These are phyloP conservation scores for Delichon dasypus DNA, from an alignment of 2,797 vertebrate genomes.

Conservation along the genomic window DNA sequence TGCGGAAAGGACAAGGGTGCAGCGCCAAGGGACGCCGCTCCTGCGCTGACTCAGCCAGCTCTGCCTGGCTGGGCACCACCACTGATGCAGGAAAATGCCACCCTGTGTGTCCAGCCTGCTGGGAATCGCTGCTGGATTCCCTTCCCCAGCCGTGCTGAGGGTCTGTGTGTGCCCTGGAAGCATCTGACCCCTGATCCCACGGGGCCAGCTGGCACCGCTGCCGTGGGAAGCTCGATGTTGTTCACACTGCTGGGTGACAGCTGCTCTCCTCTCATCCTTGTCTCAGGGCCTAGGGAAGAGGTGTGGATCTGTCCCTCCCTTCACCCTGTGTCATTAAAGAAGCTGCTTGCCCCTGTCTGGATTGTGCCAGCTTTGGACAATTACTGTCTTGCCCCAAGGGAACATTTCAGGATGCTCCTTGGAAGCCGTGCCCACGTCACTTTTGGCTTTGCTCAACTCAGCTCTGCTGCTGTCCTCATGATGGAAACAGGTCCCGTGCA, in stretches of 20 bases:
- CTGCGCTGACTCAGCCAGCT: background rate
- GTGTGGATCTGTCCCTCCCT: background rate
- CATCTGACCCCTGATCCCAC: background rate
- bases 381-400: background rate
- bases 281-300: background rate
- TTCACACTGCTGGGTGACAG: background rate
- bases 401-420: background rate
- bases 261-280: background rate
- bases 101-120: background rate
- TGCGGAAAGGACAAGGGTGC: background rate
- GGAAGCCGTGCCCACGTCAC: background rate
- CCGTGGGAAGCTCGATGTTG: rapidly evolving
- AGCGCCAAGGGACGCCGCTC: background rate
- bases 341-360: background rate
- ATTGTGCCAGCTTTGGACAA: background rate
- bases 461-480: background rate
- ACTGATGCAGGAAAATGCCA: background rate
- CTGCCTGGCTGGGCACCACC: background rate
- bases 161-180: rapidly evolving
- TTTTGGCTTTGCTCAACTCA: background rate
- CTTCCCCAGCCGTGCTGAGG: background rate
- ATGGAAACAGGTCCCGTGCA: background rate
- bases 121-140: rapidly evolving
- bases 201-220: rapidly evolving
- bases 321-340: background rate